These are phyloP conservation scores for Pantherophis guttatus DNA, from an alignment of 2,113 vertebrate species.

Conservation along the genomic window DNA sequence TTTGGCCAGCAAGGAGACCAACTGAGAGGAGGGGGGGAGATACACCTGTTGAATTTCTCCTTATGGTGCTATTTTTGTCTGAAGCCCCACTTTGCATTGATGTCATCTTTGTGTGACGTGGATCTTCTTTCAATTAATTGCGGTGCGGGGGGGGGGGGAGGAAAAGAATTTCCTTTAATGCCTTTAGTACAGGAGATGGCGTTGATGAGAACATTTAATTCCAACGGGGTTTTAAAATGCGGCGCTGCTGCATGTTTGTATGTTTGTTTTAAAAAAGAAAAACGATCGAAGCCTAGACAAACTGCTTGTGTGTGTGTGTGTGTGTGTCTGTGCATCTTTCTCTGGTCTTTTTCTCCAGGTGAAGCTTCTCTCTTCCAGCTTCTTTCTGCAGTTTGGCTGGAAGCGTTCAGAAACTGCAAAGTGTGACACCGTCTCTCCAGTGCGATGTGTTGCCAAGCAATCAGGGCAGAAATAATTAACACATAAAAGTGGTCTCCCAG, in stretches of 20 bases:
- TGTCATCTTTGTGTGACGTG: background rate
- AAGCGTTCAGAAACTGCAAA: slow-evolving; percentile 67
- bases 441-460: slow-evolving; percentile 73
- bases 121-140: background rate
- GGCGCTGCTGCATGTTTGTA: background rate
- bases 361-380: slow-evolving; percentile 60
- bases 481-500: slow-evolving; percentile 72
- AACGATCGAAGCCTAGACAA: slow-evolving; percentile 41
- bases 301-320: background rate
- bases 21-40: background rate
- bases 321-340: slow-evolving; percentile 16
- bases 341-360: slow-evolving; percentile 54
- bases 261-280: background rate
- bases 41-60: background rate
- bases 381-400: slow-evolving; percentile 60
- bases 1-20: background rate
- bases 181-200: background rate
- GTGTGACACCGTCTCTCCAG: slow-evolving; percentile 63
- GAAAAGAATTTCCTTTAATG: background rate
- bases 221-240: background rate
- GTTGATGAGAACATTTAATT: background rate
- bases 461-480: slow-evolving; percentile 76
- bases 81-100: background rate
- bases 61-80: background rate
- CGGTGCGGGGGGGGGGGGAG: no score